Evolutionary conservation across 2,888 invertebrate species (phyloP), one percentile per base, ranked within the genome.

Genomic region (Laothoe populi): DNA sequence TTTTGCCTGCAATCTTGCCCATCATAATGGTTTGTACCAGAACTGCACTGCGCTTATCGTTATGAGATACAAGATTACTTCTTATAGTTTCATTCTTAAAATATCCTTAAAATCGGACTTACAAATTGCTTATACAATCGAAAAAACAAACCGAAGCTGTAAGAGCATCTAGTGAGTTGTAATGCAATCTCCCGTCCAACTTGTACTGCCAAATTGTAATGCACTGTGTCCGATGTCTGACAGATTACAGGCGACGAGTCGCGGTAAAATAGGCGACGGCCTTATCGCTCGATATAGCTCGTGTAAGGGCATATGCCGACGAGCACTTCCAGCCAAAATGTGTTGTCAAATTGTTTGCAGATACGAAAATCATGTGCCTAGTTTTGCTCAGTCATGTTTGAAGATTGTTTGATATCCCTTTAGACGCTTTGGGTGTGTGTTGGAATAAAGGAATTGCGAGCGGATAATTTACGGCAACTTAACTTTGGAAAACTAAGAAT

Each of bases 301-400:
- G 53, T 31, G 16, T 48, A 24, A 26, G 26, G 48, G n/a, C 53
- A 19, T 35, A 35, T 35, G 31, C 5, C 49, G 53, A 35, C 53
- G 53, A 53, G 53, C 53, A 53, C 53, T 53, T 53, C 53, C 53
- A 53, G 35, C 35, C 53, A 19, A 19, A 53, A 53, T 53, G 53
- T 53, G 53, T 31, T 53, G 53, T 53, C 53, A 53, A 53, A 53
- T 53, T 53, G 53, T 53, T 53, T 53, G 53, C 35, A 53, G 53
- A 53, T 53, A 35, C 35, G 35, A 53, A 35, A 53, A 53, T 53
- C 19, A 19, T 19, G 35, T 53, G 53, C 53, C 35, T 53, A 53
- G 49, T 49, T 49, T 26, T 49, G 49, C 49, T 49, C 49, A 26
- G 53, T 53, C 53, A 53, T 53, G 53, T 35, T 11, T 5, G 35